These are phyloP conservation scores for Anguilla rostrata DNA, from an alignment of 2,113 vertebrate species.

Conservation along the genomic window DNA sequence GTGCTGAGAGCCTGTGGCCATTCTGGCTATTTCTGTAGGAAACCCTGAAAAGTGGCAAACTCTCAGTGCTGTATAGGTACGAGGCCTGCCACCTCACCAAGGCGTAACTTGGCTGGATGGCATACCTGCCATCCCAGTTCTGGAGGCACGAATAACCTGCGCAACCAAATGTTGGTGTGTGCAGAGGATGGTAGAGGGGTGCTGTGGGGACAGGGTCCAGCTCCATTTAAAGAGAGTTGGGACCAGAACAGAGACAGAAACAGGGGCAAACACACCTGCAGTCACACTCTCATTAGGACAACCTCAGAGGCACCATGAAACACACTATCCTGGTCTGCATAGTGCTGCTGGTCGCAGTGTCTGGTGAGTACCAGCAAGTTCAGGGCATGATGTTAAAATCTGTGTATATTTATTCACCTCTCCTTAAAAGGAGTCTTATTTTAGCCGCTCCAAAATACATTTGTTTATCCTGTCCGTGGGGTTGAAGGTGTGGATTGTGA, in stretches of 20 bases:
- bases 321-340: slow-evolving; percentile 32
- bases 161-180: too few relatives aligned
- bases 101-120: too few relatives aligned
- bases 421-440: not conserved
- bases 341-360: slow-evolving; percentile 45
- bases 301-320: slow-evolving; percentile 51
- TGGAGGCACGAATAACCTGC: too few relatives aligned
- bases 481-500: not conserved
- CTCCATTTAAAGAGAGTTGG: slow-evolving; percentile 9
- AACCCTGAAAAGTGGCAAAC: too few relatives aligned
- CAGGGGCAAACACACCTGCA: slow-evolving; percentile 41
- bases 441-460: not conserved
- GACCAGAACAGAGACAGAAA: slow-evolving; percentile 1
- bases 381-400: not conserved
- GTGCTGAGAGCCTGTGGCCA: too few relatives aligned
- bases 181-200: too few relatives aligned
- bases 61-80: too few relatives aligned
- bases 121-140: too few relatives aligned
- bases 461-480: not conserved
- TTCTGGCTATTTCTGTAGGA: too few relatives aligned
- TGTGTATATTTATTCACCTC: not conserved
- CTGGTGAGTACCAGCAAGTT: slow-evolving; percentile 48
- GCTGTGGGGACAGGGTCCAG: not conserved
- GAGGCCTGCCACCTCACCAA: too few relatives aligned
- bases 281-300: not conserved